Base-by-base conservation (phyloP, 2,888 invertebrate species). In the Anaspis maculata region DNA sequence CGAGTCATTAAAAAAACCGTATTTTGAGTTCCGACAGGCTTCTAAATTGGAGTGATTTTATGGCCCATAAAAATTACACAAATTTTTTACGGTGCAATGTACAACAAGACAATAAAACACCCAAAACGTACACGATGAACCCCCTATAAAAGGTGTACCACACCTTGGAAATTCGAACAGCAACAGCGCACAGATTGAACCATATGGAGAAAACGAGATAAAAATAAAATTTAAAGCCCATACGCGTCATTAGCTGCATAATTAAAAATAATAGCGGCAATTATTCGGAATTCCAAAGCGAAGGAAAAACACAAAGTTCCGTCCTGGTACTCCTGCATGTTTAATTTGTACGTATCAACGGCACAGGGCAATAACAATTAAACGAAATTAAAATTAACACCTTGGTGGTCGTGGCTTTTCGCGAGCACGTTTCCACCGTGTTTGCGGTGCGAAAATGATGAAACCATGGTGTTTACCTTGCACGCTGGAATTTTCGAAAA, bases 321-420 rank as follows among this genome's bases (percentile, higher is more conserved):
- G n/a, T n/a, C n/a, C n/a, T n/a, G n/a, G n/a, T n/a, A n/a, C n/a
- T n/a, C n/a, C n/a, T n/a, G n/a, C n/a, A n/a, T n/a, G n/a, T n/a
- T n/a, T n/a, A 24, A 24, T 24, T 24, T 10, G 24, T 10, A 24
- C 4, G 5, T 13, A 24, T 30, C 24, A 30, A 29, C 29, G 25
- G 6, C n/a, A n/a, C n/a, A 5, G n/a, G 22, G 21, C 24, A 30
- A 31, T 34, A 34, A 31, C 39, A 32, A 35, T 39, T 34, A 39
- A 32, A 35, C 24, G 31, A 31, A 31, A 39, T 39, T 39, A 39
- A 31, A 39, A 39, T 34, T 39, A 34, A 39, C 34, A 39, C 15
- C 13, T n/a, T n/a, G n/a, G n/a, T n/a, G n/a, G n/a, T n/a, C n/a
- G n/a, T n/a, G n/a, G n/a, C n/a, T n/a, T n/a, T n/a, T n/a, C n/a